A percentile compares a stretch with the other conserved stretches of the same genome.
Conservation (phyloP, 2,113 vertebrate species). For the Columba janthina region DNA sequence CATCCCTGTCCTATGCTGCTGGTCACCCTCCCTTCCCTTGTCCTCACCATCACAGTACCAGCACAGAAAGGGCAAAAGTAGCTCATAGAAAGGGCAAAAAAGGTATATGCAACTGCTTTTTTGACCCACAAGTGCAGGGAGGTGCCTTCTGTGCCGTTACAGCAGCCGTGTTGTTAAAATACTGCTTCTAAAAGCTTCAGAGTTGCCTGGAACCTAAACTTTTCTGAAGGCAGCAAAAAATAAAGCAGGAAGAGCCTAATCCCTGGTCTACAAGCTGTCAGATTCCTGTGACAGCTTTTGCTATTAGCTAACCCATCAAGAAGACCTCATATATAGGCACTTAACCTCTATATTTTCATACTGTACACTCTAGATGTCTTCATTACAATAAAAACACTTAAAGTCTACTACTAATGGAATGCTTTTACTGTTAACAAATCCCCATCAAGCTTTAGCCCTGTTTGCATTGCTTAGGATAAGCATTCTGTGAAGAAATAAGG, state of each 20-base stretch:
- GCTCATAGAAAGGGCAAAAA: neutral
- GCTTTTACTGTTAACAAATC: neutral
- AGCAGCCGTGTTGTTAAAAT: neutral
- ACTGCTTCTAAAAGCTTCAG: neutral
- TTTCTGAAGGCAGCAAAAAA: neutral
- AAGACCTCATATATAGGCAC: neutral
- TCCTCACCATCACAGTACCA: neutral
- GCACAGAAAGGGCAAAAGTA: neutral
- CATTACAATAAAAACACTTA: neutral
- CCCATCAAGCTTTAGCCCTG: neutral
- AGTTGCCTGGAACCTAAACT: neutral
- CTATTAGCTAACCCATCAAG: neutral
- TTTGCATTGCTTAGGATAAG: neutral
- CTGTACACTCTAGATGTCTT: neutral
- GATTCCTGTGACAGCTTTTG: neutral
- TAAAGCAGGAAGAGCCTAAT: neutral
- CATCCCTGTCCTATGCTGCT: fast-evolving
- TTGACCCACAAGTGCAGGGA: neutral
- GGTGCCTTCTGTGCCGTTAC: neutral
- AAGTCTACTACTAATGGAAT: neutral
- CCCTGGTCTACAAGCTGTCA: neutral
- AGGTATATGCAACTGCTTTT: neutral
- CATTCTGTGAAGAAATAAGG: neutral
- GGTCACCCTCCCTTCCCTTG: neutral
- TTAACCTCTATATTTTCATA: neutral